A percentile compares a stretch with the other conserved stretches of the same genome.
Conservation (phyloP, 2,797 vertebrate species). For the Scolopax rusticola region DNA sequence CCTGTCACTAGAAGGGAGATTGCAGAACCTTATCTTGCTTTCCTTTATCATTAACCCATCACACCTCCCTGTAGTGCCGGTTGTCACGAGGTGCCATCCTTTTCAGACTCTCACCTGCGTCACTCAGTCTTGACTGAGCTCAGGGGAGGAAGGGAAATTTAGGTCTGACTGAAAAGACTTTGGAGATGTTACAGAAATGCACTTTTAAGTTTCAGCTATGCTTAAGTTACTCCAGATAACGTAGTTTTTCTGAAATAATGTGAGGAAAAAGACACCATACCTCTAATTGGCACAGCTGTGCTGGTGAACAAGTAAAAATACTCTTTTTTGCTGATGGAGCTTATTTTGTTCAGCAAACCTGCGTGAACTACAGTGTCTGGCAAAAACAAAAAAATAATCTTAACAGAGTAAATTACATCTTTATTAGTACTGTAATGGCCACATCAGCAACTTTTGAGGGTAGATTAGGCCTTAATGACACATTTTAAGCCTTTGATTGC, state of each 20-base stretch:
- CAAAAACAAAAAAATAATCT: not conserved
- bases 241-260: not conserved
- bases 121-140: not conserved
- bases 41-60: not conserved
- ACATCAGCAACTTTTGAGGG: not conserved
- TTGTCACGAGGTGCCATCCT: not conserved
- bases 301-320: not conserved
- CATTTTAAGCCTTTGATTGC: not conserved
- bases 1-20: not conserved
- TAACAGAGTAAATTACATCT: not conserved
- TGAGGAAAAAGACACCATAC: not conserved
- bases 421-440: not conserved
- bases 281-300: not conserved
- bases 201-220: not conserved
- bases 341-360: not conserved
- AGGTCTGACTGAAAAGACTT: not conserved
- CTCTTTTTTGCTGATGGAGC: not conserved
- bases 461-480: not conserved
- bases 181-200: not conserved
- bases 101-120: not conserved
- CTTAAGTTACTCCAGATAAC: not conserved
- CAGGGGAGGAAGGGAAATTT: not conserved
- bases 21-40: not conserved
- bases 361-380: not conserved
- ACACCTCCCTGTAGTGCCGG: not conserved